Base-by-base conservation (phyloP, 2,888 invertebrate species). In the Eubasilissa splendida region DNA sequence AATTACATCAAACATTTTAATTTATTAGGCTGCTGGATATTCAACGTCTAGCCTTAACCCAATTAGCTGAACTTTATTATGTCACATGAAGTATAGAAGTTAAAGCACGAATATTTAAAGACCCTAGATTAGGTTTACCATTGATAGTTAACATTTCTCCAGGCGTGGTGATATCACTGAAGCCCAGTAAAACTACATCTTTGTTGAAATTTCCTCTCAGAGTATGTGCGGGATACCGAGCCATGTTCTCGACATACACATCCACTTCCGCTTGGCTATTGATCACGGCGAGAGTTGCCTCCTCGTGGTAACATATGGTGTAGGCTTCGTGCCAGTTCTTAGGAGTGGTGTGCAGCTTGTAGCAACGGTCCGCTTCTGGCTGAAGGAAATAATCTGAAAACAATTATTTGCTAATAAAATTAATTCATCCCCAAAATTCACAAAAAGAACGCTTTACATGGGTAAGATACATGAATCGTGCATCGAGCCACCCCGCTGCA, bases 261-360 rank as follows among this genome's bases (percentile, higher is more conserved):
- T 78, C n/a, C 10, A 77, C 80, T 54, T 83, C 82, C 5, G 50
- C 60, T 4, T 11, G 42, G 56, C 80, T 75, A 52, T 82, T 82
- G 42, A 82, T 73, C 10, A 83, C 60, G 53, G 76, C 80, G 31
- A 83, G 42, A 10, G 22, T 4, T 0, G 83, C 31, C 70, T 78
- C 74, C 65, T 83, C 83, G 5, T 66, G 33, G 53, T 66, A 63
- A 59, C 83, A 83, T n/a, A 80, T 75, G 70, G n/a, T 58, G 71
- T 76, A 82, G 1, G 83, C 83, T 3, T 80, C 70, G 12, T 54
- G 33, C 83, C 83, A 83, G 0, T 42, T 73, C n/a, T 59, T 68
- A 0, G 80, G 73, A 3, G 14, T 63, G 3, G 12, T 33, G 52
- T 83, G 83, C 9, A 83, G 42, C 52, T 83, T 83, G 74, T 81